Conservation (phyloP, 1,140 invertebrate genomes). For the Oryctes rhinoceros region DNA sequence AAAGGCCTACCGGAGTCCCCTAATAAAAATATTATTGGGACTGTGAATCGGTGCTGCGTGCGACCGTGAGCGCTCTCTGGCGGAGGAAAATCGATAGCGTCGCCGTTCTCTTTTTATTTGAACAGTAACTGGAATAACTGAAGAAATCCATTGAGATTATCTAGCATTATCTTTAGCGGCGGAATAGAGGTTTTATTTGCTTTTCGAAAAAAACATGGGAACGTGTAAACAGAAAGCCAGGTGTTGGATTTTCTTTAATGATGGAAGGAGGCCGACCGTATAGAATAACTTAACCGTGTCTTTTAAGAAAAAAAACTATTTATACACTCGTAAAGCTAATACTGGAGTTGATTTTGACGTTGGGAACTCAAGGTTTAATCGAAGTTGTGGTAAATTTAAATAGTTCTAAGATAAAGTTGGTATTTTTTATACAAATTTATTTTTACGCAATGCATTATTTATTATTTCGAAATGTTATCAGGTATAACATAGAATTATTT, state of each 20-base stretch:
- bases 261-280: conserved; percentile 3
- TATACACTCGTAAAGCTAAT: too few relatives aligned
- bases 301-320: too few relatives aligned
- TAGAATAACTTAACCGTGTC: too few relatives aligned
- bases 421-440: too few relatives aligned
- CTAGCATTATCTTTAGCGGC: conserved; percentile 17
- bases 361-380: too few relatives aligned
- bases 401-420: too few relatives aligned
- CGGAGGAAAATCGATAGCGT: not conserved
- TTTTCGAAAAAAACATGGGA: conserved; percentile 9
- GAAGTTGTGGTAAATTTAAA: too few relatives aligned
- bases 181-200: conserved; percentile 10
- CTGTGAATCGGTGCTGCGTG: not conserved
- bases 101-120: not conserved
- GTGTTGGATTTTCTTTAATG: conserved; percentile 10
- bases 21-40: conserved; percentile 16
- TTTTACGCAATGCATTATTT: too few relatives aligned
- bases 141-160: conserved; percentile 15
- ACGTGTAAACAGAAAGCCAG: conserved; percentile 21
- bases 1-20: not conserved
- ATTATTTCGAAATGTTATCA: too few relatives aligned
- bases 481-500: too few relatives aligned
- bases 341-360: too few relatives aligned
- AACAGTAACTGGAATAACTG: conserved; percentile 18
- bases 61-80: not conserved